phyloP scores from a whole-genome alignment of 2,888 invertebrate genomes.

The Teleogryllus oceanicus region DNA sequence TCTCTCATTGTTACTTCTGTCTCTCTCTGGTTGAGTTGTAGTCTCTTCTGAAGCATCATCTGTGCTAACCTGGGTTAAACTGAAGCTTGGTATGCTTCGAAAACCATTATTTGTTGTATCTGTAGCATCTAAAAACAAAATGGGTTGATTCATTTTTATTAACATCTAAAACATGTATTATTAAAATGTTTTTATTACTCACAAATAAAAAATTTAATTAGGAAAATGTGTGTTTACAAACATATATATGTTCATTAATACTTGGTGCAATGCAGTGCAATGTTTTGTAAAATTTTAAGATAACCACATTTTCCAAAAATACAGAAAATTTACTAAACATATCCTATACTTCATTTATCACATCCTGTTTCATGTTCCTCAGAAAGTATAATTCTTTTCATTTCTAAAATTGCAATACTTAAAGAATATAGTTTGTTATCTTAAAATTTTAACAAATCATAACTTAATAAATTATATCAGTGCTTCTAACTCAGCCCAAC shows the following conservation, averaged over 20 bases:
- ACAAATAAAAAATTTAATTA: no score
- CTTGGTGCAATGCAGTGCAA: not conserved
- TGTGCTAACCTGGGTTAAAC: not conserved
- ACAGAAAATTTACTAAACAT: no score
- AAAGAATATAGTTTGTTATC: not conserved
- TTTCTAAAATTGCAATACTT: not conserved
- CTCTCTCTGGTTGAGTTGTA: not conserved
- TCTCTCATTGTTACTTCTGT: not conserved
- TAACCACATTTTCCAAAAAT: no score
- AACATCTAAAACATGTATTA: no score
- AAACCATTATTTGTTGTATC: not conserved
- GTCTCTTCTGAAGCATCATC: not conserved
- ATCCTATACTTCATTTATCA: no score
- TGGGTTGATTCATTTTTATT: no score
- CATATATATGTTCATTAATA: not conserved
- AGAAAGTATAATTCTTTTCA: no score
- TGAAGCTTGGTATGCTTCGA: not conserved
- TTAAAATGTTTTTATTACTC: no score
- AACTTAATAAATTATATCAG: not conserved
- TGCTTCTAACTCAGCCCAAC: no score
- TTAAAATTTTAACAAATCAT: not conserved
- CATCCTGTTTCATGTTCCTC: no score
- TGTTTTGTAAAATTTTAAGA: no score
- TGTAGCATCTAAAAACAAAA: not conserved
- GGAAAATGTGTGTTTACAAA: no score